Conservation (phyloP, 2,888 invertebrate genomes). For the Agrenia bidenticulata region DNA sequence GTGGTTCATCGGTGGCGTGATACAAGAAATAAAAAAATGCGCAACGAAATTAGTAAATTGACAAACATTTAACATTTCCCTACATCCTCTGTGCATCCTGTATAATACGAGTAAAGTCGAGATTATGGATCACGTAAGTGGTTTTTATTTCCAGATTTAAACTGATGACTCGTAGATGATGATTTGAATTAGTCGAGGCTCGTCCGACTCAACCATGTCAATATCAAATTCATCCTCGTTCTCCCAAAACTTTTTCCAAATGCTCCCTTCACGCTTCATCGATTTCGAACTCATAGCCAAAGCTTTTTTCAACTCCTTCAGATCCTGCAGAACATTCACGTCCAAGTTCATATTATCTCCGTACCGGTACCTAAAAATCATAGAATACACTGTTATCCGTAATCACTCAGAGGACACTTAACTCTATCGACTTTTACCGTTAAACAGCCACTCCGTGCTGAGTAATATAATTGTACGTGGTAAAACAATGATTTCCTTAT, state of each 20-base stretch:
- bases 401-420: background rate
- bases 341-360: conserved; percentile 56
- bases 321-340: conserved; percentile 53
- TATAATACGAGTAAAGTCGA: too few species aligned
- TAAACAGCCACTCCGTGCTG: too few species aligned
- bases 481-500: too few species aligned
- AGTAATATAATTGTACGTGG: too few species aligned
- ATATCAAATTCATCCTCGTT: conserved; percentile 57
- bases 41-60: too few species aligned
- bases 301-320: conserved; percentile 53
- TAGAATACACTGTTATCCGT: background rate
- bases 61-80: too few species aligned
- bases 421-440: too few species aligned
- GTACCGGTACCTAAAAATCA: conserved; percentile 39
- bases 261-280: conserved; percentile 51
- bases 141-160: conserved; percentile 55
- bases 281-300: conserved; percentile 50
- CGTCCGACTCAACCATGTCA: conserved; percentile 57
- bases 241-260: conserved; percentile 53
- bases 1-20: too few species aligned
- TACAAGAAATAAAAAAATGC: too few species aligned
- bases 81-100: too few species aligned
- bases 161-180: conserved; percentile 88
- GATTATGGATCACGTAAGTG: too few species aligned
- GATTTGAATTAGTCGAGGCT: conserved; percentile 75